Evolutionary conservation across 35 echinoderm and acorn worm genomes (phyloP).

Genomic region (Nesometra sesokonis): DNA sequence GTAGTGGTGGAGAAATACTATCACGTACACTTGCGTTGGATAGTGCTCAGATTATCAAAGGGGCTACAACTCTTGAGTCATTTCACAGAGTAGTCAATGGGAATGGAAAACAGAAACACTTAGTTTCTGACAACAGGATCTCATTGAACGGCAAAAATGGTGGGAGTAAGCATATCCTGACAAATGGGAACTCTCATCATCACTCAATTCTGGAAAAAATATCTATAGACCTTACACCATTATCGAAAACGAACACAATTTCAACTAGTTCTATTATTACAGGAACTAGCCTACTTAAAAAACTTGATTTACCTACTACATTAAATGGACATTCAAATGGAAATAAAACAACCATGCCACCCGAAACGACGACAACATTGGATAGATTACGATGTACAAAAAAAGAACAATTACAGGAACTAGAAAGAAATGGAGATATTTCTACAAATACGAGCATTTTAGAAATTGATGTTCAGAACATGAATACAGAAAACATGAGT

Average conservation of each 20-base stretch:
- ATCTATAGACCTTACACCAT: neutral
- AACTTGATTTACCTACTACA: neutral
- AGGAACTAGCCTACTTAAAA: neutral
- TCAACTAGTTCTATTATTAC: neutral
- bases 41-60: neutral
- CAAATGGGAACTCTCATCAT: neutral
- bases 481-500: neutral
- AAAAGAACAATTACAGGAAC: neutral
- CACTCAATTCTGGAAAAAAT: neutral
- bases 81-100: neutral
- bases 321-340: neutral
- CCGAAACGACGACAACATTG: conserved; percentile 10
- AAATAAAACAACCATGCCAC: conserved; percentile 17
- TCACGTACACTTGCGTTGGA: neutral
- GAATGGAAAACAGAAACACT: neutral
- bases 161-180: neutral
- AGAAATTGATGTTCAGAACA: neutral
- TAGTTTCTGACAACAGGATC: neutral
- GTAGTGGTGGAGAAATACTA: neutral
- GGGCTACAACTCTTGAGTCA: neutral
- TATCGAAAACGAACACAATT: neutral
- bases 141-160: neutral
- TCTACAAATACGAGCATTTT: neutral
- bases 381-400: neutral
- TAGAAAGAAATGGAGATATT: neutral